Conservation (phyloP, 2,888 invertebrate genomes). For the Dynastes maya region DNA sequence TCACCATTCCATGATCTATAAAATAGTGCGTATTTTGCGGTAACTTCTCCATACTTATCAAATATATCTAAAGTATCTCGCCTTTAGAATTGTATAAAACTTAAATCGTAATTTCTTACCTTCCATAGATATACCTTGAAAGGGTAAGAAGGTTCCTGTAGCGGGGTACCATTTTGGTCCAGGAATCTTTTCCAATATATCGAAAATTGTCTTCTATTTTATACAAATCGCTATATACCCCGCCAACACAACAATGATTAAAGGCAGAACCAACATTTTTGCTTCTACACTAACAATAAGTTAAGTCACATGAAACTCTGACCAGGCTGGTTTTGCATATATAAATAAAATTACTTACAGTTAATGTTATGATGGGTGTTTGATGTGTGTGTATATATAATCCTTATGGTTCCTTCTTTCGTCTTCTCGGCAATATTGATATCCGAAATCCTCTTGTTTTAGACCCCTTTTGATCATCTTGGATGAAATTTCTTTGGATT, state of each 20-base stretch:
- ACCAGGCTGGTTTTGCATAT: background rate
- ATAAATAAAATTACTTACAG: background rate
- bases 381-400: too few species aligned
- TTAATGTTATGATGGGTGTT: too few species aligned
- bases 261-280: conserved; percentile 22
- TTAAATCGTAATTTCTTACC: conserved; percentile 2
- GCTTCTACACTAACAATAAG: background rate
- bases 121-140: conserved; percentile 16
- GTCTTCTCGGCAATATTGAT: too few species aligned
- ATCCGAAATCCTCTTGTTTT: too few species aligned
- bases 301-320: background rate
- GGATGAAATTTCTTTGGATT: too few species aligned
- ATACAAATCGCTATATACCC: conserved; percentile 22
- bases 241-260: conserved; percentile 26
- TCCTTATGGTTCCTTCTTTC: too few species aligned
- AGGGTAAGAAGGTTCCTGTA: conserved; percentile 7
- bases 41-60: conserved; percentile 23
- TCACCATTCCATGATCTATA: conserved; percentile 59
- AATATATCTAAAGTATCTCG: conserved; percentile 11
- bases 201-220: conserved; percentile 43
- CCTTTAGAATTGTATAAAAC: background rate
- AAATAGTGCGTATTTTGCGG: conserved; percentile 52
- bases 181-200: conserved; percentile 44
- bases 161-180: conserved; percentile 32
- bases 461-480: too few species aligned